Percentiles rank a stretch among this genome's conserved stretches.
phyloP scores from a whole-genome alignment of 2,888 invertebrate genomes.

The Hypselothyrea guttata region DNA sequence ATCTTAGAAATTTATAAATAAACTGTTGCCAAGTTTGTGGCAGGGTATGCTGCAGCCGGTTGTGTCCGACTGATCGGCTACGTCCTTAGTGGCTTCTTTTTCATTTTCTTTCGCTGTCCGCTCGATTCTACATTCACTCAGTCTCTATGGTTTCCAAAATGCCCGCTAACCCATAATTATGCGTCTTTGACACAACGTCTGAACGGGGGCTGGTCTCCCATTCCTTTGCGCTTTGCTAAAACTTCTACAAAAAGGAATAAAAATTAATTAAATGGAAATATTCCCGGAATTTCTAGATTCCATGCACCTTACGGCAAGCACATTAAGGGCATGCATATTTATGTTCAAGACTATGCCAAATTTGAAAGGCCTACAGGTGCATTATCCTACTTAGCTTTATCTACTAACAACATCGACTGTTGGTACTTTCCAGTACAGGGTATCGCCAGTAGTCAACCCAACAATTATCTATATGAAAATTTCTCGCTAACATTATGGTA shows the following conservation, averaged over 20 bases:
- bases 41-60: no score
- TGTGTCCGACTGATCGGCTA: no score
- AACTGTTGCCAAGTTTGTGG: no score
- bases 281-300: conserved; percentile 8
- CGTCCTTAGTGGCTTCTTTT: no score
- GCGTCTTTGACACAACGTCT: conserved; percentile 67
- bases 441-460: no score
- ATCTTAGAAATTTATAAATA: no score
- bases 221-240: conserved; percentile 35
- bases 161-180: conserved; percentile 76
- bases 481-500: no score
- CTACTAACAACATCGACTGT: no score
- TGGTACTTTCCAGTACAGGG: no score
- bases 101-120: conserved; percentile 15
- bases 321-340: neutral
- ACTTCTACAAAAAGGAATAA: conserved; percentile 13
- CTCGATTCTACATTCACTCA: conserved; percentile 27
- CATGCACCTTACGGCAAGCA: neutral
- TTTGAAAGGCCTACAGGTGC: neutral
- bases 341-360: no score
- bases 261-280: conserved; percentile 9
- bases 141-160: conserved; percentile 27
- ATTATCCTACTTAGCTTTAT: neutral
- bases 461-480: no score
- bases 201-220: conserved; percentile 23